Base-by-base conservation (phyloP, 2,888 invertebrate species). In the Perithous albicinctus region DNA sequence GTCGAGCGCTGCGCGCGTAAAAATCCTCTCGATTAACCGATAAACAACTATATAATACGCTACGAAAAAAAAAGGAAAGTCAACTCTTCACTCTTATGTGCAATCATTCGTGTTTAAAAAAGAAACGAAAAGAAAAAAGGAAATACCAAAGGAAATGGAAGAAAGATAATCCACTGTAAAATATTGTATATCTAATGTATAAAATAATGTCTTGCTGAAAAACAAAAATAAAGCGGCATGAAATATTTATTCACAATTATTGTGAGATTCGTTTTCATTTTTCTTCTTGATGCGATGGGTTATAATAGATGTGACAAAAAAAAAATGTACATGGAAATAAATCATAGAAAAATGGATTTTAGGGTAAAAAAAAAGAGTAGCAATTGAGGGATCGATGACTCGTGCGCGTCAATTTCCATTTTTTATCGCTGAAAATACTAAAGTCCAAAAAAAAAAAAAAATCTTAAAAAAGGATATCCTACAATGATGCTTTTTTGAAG, bases 191-290 rank as follows among this genome's bases (percentile, higher is more conserved):
- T 85, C 88, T 90, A 89, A 88, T 88, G 88, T 88, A 86, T 85
- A 87, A 82, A 84, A 82, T 80, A 85, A 29, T 86, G 87, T 88
- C 87, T 87, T 87, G 80, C 84, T 88, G 86, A 82, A 88, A 91
- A n/a, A 91, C 64, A 69, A 88, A 70, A 91, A 91, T 91, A 92
- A 92, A 92, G 89, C 90, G 80, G 77, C 88, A 87, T 78, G 85
- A 87, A 87, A 90, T 92, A 92, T 92, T 91, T 92, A 92, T 92
- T 92, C 91, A 91, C 87, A 85, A 82, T 35, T 18, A 15, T 56
- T n/a, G 20, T 29, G 56, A 1, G 48, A 29, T 46, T 43, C 4
- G 1, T 32, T n/a, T n/a, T n/a, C n/a, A 66, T 12, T 46, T 48
- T 48, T 15, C 8, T 67, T 51, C 51, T 12, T n/a, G 5, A 43